Base-by-base conservation (phyloP, 2,797 vertebrate species). In the Halcyon leucocephala region DNA sequence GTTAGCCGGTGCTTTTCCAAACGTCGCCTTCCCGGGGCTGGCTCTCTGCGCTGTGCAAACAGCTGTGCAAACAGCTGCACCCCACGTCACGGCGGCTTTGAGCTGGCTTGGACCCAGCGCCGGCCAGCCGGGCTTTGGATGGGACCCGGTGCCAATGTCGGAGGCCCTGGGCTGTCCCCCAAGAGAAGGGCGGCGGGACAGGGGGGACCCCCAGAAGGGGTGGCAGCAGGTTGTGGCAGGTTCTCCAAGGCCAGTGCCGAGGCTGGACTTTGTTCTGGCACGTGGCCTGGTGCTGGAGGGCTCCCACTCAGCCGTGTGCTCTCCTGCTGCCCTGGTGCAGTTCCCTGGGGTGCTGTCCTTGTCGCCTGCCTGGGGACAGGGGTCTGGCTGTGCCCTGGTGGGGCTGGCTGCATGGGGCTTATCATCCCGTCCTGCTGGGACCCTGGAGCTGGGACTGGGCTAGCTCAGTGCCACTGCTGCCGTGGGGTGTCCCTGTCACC, bases 61-160 rank as follows among this genome's bases (percentile, higher is more conserved):
- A 95, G 95, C 88, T 95, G 91, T 94, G 88, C 92, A 79, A 95
- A 94, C 89, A 93, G 57, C 82, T 92, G 46, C 3, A 3, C 25
- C 82, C 52, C 1, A 1, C 6, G 17, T 20, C 83, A 19, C 5
- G 1, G 4, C 0, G 0, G 41, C 86, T 42, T 51, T 14, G 66
- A 78, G 42, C 72, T 74, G 90, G 55, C 57, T 58, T 19, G 48
- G 35, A 44, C 58, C 28, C 85, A 72, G 79, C 3, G 0, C 8
- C 0, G 15, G 52, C 44, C 14, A n/a, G 86, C 24, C 1, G 0
- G 44, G 25, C 5, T 48, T 57, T 58, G 51, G 35, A 21, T 39
- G 0, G 0, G 28, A 24, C 29, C n/a, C 1, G 7, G 10, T 82
- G 77, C 72, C 69, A 20, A 5, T 0, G 0, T 2, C 1, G 1